A percentile compares a stretch with the other conserved stretches of the same genome.
Evolutionary conservation across 92 coral and sea anemone species (phyloP).

Genomic region (Chrysogorgia sp.): DNA sequence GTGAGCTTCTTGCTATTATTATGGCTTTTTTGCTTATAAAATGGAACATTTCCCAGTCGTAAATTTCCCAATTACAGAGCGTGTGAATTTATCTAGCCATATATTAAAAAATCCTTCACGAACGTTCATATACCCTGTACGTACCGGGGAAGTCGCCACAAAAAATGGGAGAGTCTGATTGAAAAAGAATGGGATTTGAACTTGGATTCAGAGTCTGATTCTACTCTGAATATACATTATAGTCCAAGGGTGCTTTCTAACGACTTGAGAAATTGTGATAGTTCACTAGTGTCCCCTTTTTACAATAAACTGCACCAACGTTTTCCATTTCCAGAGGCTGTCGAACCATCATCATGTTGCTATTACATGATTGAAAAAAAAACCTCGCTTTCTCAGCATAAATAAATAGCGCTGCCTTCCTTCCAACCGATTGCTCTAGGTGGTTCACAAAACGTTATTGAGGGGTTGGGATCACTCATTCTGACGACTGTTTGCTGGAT

Average conservation of each 20-base stretch:
- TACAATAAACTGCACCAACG: slow-evolving; percentile 5
- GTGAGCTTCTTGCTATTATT: no score
- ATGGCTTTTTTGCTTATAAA: no score
- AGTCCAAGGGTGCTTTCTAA: neutral
- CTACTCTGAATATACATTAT: neutral
- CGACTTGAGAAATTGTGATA: neutral
- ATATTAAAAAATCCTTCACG: no score
- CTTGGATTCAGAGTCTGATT: no score
- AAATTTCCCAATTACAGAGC: no score
- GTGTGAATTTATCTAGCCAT: no score
- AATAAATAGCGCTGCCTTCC: slow-evolving; percentile 1
- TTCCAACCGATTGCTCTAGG: neutral
- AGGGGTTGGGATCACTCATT: neutral
- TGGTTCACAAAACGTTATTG: neutral
- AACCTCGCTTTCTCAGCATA: neutral
- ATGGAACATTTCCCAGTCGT: no score
- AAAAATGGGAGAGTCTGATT: no score
- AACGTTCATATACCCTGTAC: no score
- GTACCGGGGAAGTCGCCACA: no score
- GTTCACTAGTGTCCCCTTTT: neutral
- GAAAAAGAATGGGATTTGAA: no score
- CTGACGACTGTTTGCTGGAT: neutral
- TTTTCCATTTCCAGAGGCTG: neutral
- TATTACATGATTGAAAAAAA: neutral
- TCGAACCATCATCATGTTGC: neutral